These are phyloP conservation scores for Bujurquina vittata DNA, from an alignment of 2,113 vertebrate species.

Conservation along the genomic window DNA sequence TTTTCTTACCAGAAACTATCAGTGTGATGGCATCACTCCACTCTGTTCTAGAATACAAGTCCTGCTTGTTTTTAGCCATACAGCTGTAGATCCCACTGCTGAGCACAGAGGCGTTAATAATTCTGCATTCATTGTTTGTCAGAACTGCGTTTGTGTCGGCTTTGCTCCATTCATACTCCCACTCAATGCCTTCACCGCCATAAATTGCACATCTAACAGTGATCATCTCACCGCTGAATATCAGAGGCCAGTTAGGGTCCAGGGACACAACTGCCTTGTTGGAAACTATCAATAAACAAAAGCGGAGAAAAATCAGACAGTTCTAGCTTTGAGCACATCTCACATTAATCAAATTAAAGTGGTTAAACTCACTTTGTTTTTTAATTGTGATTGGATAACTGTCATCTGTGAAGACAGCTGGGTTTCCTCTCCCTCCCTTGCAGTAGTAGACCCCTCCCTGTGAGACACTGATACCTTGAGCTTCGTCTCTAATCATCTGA, in stretches of 20 bases:
- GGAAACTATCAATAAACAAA: not conserved
- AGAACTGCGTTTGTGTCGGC: rapidly evolving
- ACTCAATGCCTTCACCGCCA: not conserved
- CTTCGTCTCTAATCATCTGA: not conserved
- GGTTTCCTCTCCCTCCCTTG: constrained; percentile 2
- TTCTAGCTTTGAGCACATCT: rapidly evolving
- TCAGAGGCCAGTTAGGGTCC: not conserved
- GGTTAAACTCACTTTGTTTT: constrained; percentile 1
- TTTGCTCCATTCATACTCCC: constrained; percentile 9
- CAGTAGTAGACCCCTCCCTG: constrained; percentile 20
- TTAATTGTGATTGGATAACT: not conserved
- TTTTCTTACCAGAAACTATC: not conserved
- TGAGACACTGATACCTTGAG: not conserved
- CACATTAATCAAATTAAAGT: not conserved
- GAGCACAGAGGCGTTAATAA: not conserved
- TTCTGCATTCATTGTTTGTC: rapidly evolving
- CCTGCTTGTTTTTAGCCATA: not conserved
- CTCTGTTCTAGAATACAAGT: not conserved
- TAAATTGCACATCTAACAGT: not conserved
- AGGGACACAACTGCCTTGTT: not conserved
- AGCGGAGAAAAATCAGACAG: rapidly evolving
- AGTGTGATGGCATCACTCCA: constrained; percentile 7
- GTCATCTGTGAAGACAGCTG: not conserved
- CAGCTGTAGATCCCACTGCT: not conserved
- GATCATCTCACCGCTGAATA: constrained; percentile 13